Percentiles rank a stretch among this genome's conserved stretches.
Conservation (phyloP, 2,797 vertebrate species). For the Pangasius larnaudii region DNA sequence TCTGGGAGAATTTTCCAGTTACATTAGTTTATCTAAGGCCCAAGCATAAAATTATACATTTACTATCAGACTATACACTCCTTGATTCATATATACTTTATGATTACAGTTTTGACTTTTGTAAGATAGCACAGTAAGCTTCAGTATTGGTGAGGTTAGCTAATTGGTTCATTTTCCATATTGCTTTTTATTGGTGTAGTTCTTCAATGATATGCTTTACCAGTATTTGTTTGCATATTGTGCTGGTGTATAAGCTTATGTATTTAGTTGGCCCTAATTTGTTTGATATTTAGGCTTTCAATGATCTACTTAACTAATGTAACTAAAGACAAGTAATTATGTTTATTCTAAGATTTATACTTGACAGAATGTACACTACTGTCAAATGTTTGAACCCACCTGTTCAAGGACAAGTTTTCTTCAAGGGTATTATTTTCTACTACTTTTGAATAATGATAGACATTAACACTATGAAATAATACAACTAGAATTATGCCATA, state of each 20-base stretch:
- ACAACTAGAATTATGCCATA: background rate
- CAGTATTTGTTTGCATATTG: background rate
- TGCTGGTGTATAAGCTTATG: background rate
- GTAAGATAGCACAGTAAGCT: background rate
- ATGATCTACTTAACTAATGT: background rate
- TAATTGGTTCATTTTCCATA: background rate
- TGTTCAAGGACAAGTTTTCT: background rate
- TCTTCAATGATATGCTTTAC: background rate
- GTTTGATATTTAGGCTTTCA: background rate
- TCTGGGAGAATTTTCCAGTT: background rate
- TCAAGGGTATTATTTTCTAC: background rate
- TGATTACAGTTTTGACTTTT: background rate
- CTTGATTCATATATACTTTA: background rate
- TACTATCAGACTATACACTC: background rate
- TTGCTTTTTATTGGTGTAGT: background rate
- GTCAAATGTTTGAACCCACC: background rate
- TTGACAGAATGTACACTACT: background rate
- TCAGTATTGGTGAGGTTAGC: background rate
- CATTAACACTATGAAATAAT: background rate
- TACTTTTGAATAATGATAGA: too few species aligned
- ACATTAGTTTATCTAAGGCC: background rate
- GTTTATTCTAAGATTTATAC: background rate
- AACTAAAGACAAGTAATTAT: background rate
- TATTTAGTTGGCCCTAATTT: background rate
- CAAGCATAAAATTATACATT: background rate